Evolutionary conservation across 2,797 vertebrate species (phyloP).

Genomic region (Sciurus vulgaris): DNA sequence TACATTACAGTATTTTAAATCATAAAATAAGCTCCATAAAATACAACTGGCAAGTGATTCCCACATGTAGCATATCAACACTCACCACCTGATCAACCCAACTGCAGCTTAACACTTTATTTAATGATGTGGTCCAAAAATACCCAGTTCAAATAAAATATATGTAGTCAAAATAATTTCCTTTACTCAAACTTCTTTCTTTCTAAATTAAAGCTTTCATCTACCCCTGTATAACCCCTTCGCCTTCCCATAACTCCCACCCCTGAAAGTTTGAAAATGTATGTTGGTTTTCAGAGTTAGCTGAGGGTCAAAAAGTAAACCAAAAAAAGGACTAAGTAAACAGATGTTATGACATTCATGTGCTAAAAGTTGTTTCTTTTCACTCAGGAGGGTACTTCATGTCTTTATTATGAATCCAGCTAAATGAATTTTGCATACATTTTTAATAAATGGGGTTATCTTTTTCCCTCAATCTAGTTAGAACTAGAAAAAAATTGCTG

Average conservation of each 20-base stretch:
- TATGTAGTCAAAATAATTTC: slow-evolving; percentile 91
- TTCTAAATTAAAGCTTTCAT: slow-evolving; percentile 91
- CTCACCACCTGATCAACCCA: slow-evolving; percentile 87
- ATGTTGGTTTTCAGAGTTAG: slow-evolving; percentile 82
- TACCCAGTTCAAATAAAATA: slow-evolving; percentile 92
- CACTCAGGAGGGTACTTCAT: neutral
- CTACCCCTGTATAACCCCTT: slow-evolving; percentile 75
- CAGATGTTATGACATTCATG: neutral
- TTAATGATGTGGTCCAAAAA: slow-evolving; percentile 91
- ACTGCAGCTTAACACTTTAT: slow-evolving; percentile 87
- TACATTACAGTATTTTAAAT: slow-evolving; percentile 94
- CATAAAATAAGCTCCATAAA: slow-evolving; percentile 91
- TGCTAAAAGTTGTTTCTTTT: slow-evolving; percentile 43
- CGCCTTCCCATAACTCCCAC: slow-evolving; percentile 67
- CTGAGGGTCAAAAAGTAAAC: slow-evolving; percentile 4
- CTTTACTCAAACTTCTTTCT: slow-evolving; percentile 86
- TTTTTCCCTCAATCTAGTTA: neutral
- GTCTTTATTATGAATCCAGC: slow-evolving; percentile 10
- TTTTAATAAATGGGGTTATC: slow-evolving; percentile 12
- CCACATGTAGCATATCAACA: slow-evolving; percentile 87
- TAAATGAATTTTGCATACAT: neutral
- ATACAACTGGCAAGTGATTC: slow-evolving; percentile 90
- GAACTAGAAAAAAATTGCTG: slow-evolving; percentile 23
- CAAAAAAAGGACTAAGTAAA: slow-evolving; percentile 6
- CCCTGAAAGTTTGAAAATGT: slow-evolving; percentile 87